Conservation (phyloP, 2,888 invertebrate genomes). For the Eutolmus rufibarbis region DNA sequence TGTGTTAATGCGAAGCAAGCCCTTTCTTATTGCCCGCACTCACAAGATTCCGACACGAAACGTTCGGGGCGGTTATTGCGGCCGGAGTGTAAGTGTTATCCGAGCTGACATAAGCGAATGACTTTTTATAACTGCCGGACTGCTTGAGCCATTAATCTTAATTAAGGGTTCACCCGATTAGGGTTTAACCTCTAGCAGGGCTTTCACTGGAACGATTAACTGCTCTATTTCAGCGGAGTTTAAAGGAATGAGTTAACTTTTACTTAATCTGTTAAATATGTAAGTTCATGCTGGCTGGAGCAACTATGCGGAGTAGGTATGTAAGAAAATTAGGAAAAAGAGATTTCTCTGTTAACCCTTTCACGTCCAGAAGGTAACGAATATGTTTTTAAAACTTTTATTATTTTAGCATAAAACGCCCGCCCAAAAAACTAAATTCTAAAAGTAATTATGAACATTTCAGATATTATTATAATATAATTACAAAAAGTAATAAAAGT, state of each 20-base stretch:
- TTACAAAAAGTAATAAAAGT: too few species aligned
- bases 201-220: neutral
- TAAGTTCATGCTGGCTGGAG: neutral
- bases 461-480: too few species aligned
- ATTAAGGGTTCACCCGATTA: slow-evolving; percentile 1
- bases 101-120: neutral
- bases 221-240: neutral
- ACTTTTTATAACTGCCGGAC: neutral
- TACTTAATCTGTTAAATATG: neutral
- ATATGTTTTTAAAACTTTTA: too few species aligned
- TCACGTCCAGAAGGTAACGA: too few species aligned
- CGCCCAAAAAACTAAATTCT: too few species aligned
- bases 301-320: neutral
- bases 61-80: neutral
- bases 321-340: neutral
- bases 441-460: too few species aligned
- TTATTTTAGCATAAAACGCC: neutral
- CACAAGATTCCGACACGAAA: neutral
- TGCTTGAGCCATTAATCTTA: slow-evolving; percentile 13
- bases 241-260: neutral
- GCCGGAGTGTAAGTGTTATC: neutral
- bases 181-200: neutral
- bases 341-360: neutral
- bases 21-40: neutral
- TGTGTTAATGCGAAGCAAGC: neutral